phyloP scores from a whole-genome alignment of 2,113 vertebrate species.

The Phrynocephalus versicolor region DNA sequence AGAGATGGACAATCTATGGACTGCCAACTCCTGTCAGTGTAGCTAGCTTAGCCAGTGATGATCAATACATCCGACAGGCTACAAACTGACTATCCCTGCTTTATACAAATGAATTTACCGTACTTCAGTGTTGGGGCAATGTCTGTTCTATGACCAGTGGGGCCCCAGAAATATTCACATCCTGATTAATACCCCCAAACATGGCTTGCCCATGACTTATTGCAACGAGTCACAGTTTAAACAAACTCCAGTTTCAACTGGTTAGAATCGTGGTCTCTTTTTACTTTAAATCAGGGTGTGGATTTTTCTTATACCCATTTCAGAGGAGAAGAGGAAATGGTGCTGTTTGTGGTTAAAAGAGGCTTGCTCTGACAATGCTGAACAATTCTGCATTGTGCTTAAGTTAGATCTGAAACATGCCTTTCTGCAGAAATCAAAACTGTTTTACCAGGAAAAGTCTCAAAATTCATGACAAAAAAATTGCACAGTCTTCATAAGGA shows the following conservation, averaged over 20 bases:
- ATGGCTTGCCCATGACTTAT: neutral
- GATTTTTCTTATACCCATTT: neutral
- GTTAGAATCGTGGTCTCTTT: neutral
- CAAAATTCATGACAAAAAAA: neutral
- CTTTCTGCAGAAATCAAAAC: neutral
- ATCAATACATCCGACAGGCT: too few relatives aligned
- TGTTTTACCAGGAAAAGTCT: neutral
- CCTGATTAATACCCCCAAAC: neutral
- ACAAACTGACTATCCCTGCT: too few relatives aligned
- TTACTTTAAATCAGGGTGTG: neutral
- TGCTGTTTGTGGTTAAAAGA: neutral
- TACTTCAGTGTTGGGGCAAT: too few relatives aligned
- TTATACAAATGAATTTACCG: too few relatives aligned
- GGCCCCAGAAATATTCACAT: too few relatives aligned
- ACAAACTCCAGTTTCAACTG: neutral
- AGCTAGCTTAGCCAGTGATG: too few relatives aligned
- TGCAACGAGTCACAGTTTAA: neutral
- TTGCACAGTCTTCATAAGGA: too few relatives aligned
- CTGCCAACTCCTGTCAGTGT: too few relatives aligned
- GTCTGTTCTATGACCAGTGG: too few relatives aligned
- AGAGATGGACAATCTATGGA: too few relatives aligned
- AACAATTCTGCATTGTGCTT: neutral
- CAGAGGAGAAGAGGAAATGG: neutral
- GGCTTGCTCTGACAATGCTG: neutral
- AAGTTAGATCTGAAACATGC: neutral